Evolutionary conservation across 2,113 vertebrate species (phyloP), one percentile per base, ranked within the genome.

Genomic region (Hymenochirus boettgeri): DNA sequence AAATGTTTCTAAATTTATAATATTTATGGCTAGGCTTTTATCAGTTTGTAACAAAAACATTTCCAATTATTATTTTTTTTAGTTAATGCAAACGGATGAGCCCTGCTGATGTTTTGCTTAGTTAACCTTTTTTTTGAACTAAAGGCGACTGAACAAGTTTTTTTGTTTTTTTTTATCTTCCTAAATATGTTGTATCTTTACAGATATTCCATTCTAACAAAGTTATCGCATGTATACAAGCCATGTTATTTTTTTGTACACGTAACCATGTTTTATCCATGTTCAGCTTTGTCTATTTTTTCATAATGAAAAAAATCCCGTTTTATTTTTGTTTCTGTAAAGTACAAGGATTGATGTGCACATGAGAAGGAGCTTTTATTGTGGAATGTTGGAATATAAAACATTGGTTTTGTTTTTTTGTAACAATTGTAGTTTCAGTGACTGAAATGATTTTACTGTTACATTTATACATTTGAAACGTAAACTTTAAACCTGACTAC

Each of bases 291-390:
- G 51, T 45, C 37, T 64, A 69, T n/a, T 69, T 69, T 69, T 69
- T 69, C 65, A 69, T 69, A 69, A 69, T 69, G 65, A 69, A 67
- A 67, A 18, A 6, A 42, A 42, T 42, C 13, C 13, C n/a, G n/a
- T 42, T 42, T 42, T 35, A 33, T 3, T 42, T 3, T 42, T 42
- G 15, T 42, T 3, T 42, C n/a, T n/a, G 2, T 42, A n/a, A n/a
- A n/a, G n/a, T n/a, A n/a, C n/a, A n/a, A n/a, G n/a, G n/a, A n/a
- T n/a, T n/a, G 29, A 31, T 5, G 5, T 6, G 29, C 5, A 31
- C 29, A 10, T 6, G 29, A 10, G 10, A 31, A n/a, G n/a, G n/a
- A n/a, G n/a, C n/a, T n/a, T n/a, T n/a, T n/a, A n/a, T n/a, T n/a
- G n/a, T n/a, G n/a, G 29, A 31, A 31, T 31, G n/a, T n/a, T n/a